Conservation (phyloP, 2,113 vertebrate genomes). For the Archocentrus centrarchus region DNA sequence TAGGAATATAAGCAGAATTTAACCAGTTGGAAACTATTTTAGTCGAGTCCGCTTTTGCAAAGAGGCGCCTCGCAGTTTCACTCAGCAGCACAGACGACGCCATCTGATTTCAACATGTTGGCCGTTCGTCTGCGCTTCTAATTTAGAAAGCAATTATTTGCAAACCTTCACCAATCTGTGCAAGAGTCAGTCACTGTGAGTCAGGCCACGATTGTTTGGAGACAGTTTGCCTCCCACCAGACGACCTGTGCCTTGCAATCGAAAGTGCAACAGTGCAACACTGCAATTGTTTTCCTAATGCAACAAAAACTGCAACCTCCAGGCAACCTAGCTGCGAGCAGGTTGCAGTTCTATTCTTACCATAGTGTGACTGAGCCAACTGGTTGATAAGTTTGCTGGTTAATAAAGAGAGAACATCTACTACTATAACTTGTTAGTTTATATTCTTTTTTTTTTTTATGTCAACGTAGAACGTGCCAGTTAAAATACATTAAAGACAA, state of each 20-base stretch:
- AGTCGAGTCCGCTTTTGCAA: background rate
- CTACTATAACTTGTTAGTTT: background rate
- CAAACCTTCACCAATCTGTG: background rate
- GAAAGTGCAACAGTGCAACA: background rate
- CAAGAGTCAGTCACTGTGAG: background rate
- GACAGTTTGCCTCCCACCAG: background rate
- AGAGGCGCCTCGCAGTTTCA: accelerated
- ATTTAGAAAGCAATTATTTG: background rate
- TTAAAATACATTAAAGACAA: background rate
- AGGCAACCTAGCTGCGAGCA: background rate
- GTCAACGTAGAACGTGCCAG: background rate
- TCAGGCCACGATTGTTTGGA: background rate
- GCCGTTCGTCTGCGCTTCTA: background rate
- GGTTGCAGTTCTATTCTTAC: background rate
- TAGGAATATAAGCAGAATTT: background rate
- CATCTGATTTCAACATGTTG: background rate
- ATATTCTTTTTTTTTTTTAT: too few species aligned
- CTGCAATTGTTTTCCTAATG: background rate
- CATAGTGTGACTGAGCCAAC: background rate
- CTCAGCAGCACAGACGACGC: background rate
- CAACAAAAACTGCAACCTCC: too few species aligned
- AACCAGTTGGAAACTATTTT: background rate
- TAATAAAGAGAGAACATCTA: too few species aligned
- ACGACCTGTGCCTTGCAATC: background rate
- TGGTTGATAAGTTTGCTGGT: background rate